phyloP scores from a whole-genome alignment of 2,888 invertebrate species.

The Cryptocephalus primarius region DNA sequence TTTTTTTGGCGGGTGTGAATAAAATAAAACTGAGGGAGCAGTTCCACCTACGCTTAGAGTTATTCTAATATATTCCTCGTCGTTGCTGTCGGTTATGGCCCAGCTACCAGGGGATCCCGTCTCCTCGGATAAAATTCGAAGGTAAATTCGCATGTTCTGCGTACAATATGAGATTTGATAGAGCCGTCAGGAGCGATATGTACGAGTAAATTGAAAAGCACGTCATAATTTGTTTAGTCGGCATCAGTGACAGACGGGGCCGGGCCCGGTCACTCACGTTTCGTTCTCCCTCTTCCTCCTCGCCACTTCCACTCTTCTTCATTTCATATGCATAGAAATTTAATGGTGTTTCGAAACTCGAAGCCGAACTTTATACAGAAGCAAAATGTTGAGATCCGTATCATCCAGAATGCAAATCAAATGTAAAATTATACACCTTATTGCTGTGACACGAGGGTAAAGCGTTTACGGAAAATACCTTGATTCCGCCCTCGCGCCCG shows the following conservation, averaged over 20 bases:
- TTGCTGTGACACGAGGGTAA: constrained; percentile 23
- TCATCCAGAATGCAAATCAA: constrained; percentile 38
- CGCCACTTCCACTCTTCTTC: constrained; percentile 24
- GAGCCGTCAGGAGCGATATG: too few species aligned
- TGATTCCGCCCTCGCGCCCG: too few species aligned
- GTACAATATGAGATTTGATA: too few species aligned
- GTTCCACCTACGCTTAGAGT: too few species aligned
- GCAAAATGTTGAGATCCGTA: constrained; percentile 37
- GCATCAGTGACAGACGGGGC: constrained; percentile 8
- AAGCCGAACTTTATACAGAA: constrained; percentile 32
- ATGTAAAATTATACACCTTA: constrained; percentile 39
- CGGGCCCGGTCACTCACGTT: constrained; percentile 10
- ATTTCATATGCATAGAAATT: constrained; percentile 39
- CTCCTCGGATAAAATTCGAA: too few species aligned
- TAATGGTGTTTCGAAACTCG: constrained; percentile 35
- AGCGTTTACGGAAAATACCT: background rate
- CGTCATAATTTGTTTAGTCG: constrained; percentile 16
- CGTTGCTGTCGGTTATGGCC: too few species aligned
- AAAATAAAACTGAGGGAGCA: too few species aligned
- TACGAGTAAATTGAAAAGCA: constrained; percentile 2
- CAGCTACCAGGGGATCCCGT: too few species aligned
- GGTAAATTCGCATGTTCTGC: too few species aligned
- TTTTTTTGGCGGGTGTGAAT: too few species aligned
- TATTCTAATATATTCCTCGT: too few species aligned
- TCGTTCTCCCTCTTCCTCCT: constrained; percentile 1